These are phyloP conservation scores for Calidris pugnax DNA, from an alignment of 2,113 vertebrate species.

Conservation along the genomic window DNA sequence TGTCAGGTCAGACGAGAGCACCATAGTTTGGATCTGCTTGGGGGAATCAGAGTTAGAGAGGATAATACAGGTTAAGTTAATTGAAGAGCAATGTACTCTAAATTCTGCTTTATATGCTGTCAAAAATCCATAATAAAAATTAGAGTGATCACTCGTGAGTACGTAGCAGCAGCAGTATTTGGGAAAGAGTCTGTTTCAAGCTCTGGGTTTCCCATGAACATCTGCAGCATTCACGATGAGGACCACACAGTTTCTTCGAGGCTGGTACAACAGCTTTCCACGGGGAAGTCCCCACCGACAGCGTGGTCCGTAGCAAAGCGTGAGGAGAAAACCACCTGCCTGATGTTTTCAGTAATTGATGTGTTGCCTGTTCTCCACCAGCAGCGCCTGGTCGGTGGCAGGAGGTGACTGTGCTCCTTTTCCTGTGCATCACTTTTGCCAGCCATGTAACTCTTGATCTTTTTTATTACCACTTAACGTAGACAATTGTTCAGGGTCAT, in stretches of 20 bases:
- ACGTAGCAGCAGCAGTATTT: background rate
- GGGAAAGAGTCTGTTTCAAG: background rate
- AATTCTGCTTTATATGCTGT: background rate
- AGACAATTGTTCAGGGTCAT: background rate
- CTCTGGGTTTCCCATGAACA: background rate
- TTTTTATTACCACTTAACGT: background rate
- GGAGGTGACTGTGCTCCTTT: background rate
- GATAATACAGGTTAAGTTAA: background rate
- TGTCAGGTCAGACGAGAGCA: background rate
- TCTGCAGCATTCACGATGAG: background rate
- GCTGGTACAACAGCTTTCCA: background rate
- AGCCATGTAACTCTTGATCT: background rate
- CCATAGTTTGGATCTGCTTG: background rate
- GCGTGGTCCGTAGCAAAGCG: accelerated
- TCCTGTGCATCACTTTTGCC: background rate
- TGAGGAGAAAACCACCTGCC: background rate
- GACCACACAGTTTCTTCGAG: accelerated
- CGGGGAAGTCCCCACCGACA: background rate
- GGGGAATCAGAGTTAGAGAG: background rate
- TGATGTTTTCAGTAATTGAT: background rate
- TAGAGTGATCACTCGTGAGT: accelerated
- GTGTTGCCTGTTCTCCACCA: background rate
- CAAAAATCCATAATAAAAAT: background rate
- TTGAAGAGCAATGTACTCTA: background rate
- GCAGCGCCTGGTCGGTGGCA: background rate